These are phyloP conservation scores for Anguilla japonica DNA, from an alignment of 2,113 vertebrate genomes.

Conservation along the genomic window DNA sequence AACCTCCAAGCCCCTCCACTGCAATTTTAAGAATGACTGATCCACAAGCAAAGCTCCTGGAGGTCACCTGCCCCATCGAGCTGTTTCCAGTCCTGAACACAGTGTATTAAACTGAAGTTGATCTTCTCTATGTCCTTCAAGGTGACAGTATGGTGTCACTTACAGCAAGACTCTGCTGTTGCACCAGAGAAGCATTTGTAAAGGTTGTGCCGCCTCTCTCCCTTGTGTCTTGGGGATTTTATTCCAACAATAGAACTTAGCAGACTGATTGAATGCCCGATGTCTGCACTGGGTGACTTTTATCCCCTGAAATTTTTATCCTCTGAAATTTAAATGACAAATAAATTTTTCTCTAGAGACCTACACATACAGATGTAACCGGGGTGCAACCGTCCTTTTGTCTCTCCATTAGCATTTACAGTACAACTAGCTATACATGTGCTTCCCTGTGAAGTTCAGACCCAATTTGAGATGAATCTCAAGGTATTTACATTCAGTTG, in stretches of 20 bases:
- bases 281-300: constrained; percentile 13
- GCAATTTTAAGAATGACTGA: neutral
- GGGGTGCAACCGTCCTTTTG: neutral
- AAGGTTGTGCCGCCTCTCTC: neutral
- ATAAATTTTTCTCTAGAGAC: neutral
- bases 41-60: neutral
- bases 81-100: neutral
- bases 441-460: neutral
- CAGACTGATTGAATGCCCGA: constrained; percentile 15
- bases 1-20: neutral
- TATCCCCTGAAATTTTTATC: constrained; percentile 11
- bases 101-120: constrained; percentile 16
- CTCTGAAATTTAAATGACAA: constrained; percentile 16
- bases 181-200: constrained; percentile 15
- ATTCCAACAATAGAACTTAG: constrained; percentile 25
- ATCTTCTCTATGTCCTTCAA: constrained; percentile 29
- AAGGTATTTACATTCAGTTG: neutral
- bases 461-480: neutral
- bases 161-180: constrained; percentile 26
- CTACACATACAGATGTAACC: neutral
- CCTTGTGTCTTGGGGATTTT: constrained; percentile 14
- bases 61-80: neutral
- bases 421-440: neutral
- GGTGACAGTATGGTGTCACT: constrained; percentile 37
- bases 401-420: neutral